Evolutionary conservation across 2,797 vertebrate genomes (phyloP), one percentile per base, ranked within the genome.

Genomic region (Alcedo atthis): DNA sequence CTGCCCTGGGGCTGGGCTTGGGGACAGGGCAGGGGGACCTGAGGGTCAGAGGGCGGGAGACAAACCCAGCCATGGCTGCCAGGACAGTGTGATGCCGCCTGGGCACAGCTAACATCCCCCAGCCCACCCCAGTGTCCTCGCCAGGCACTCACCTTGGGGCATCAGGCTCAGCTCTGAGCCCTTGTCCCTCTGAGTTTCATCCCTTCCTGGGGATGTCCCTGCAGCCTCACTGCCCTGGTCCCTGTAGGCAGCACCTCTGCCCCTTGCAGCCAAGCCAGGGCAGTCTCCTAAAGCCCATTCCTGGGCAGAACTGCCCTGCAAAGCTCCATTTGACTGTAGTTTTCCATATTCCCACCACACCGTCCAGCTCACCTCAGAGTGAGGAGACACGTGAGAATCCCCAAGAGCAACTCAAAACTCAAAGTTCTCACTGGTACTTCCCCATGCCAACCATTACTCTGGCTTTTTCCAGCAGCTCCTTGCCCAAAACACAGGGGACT

Each of bases 51-150:
- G 30, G 15, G 8, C 45, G 32, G 54, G 32, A 58, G 69, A 74
- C 21, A 58, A 42, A 54, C 6, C 12, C 66, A 21, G 55, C 42
- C 22, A 2, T 4, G 71, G 57, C 33, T 78, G 67, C 62, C 37
- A 20, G 43, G 0, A 0, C 5, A 2, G 15, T 0, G 26, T 6
- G 64, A 26, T 61, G 66, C 30, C 1, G 1, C 19, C 46, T 26
- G 33, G 63, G 55, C 30, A 2, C 45, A 19, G 48, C 25, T 62
- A 2, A 4, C 54, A 24, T 12, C 22, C 19, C 42, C 21, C 54
- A 3, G 5, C 18, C 24, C 3, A 4, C 21, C 26, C 35, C 2
- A 3, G 5, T 43, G 22, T 26, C 32, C 58, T 61, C 1, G 1
- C 62, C 1, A 5, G 51, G 32, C 19, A 5, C 35, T 20, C 32